These are phyloP conservation scores for Seira musarum DNA, from an alignment of 2,888 invertebrate species.

Conservation along the genomic window DNA sequence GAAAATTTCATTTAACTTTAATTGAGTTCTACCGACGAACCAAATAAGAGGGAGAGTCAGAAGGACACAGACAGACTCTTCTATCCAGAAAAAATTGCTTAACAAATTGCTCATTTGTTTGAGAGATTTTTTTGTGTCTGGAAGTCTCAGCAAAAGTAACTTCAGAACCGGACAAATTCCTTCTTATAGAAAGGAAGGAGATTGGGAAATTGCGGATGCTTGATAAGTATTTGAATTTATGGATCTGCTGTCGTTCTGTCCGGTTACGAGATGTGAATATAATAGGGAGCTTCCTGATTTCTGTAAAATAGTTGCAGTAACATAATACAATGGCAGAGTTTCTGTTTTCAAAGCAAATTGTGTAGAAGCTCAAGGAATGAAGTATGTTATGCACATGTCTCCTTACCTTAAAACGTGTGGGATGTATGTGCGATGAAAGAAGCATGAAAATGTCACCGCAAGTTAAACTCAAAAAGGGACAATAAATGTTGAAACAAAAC, in stretches of 20 bases:
- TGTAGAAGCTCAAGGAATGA: too few relatives aligned
- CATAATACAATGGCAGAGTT: too few relatives aligned
- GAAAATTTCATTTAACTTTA: slow-evolving; percentile 48
- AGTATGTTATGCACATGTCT: too few relatives aligned
- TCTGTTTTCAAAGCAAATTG: too few relatives aligned
- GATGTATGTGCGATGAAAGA: slow-evolving; percentile 70
- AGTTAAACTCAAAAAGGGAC: slow-evolving; percentile 69
- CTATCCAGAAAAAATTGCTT: not conserved
- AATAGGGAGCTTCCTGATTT: slow-evolving; percentile 25
- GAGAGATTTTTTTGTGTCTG: too few relatives aligned
- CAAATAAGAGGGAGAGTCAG: slow-evolving; percentile 20
- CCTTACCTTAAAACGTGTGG: not conserved
- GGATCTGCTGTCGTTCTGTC: slow-evolving; percentile 51
- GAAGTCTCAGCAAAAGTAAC: too few relatives aligned
- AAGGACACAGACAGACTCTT: not conserved
- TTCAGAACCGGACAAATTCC: too few relatives aligned
- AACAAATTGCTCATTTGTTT: too few relatives aligned
- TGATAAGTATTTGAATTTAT: slow-evolving; percentile 55
- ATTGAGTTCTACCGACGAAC: slow-evolving; percentile 46
- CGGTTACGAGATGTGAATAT: slow-evolving; percentile 50
- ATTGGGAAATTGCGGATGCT: too few relatives aligned
- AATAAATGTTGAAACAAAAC: slow-evolving; percentile 70
- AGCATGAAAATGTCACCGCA: slow-evolving; percentile 70
- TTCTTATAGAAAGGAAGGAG: too few relatives aligned
- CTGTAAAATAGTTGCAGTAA: too few relatives aligned